phyloP scores from a whole-genome alignment of 2,888 invertebrate species.

The Drosophila eohydei region DNA sequence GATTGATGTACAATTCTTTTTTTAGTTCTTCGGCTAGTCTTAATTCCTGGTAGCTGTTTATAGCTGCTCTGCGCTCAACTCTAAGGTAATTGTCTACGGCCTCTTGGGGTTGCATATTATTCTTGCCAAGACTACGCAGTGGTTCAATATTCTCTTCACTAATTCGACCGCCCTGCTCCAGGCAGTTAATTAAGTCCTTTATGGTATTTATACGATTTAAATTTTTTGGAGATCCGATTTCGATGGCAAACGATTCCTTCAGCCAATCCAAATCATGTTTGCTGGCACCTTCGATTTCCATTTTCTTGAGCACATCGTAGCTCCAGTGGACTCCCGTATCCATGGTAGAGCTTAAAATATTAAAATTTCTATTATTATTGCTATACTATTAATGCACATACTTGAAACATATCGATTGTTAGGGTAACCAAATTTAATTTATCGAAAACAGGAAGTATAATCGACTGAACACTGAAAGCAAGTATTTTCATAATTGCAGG shows the following conservation, averaged over 20 bases:
- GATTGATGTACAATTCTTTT: slow-evolving; percentile 47
- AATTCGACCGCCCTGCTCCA: slow-evolving; percentile 77
- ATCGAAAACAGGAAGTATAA: not conserved
- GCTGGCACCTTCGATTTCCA: slow-evolving; percentile 39
- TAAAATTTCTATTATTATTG: not conserved
- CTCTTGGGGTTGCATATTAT: slow-evolving; percentile 44
- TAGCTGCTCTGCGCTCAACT: not conserved
- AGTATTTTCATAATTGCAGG: slow-evolving; percentile 10
- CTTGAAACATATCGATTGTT: not conserved
- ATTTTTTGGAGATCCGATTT: slow-evolving; percentile 75
- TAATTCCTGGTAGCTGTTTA: slow-evolving; percentile 67
- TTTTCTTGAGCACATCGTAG: slow-evolving; percentile 74
- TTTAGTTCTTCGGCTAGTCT: slow-evolving; percentile 68
- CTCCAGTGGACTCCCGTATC: slow-evolving; percentile 36
- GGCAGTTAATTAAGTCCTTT: slow-evolving; percentile 73
- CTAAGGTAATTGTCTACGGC: slow-evolving; percentile 58
- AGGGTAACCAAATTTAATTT: not conserved
- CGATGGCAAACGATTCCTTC: slow-evolving; percentile 62
- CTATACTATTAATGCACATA: not conserved
- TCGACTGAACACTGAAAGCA: not conserved
- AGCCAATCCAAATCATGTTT: slow-evolving; percentile 58
- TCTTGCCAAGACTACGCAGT: slow-evolving; percentile 52
- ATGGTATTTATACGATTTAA: slow-evolving; percentile 64
- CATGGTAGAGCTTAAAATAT: slow-evolving; percentile 6
- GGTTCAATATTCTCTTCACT: slow-evolving; percentile 73